phyloP scores from a whole-genome alignment of 2,797 vertebrate genomes.

The Cynodonichthys magdalenae region DNA sequence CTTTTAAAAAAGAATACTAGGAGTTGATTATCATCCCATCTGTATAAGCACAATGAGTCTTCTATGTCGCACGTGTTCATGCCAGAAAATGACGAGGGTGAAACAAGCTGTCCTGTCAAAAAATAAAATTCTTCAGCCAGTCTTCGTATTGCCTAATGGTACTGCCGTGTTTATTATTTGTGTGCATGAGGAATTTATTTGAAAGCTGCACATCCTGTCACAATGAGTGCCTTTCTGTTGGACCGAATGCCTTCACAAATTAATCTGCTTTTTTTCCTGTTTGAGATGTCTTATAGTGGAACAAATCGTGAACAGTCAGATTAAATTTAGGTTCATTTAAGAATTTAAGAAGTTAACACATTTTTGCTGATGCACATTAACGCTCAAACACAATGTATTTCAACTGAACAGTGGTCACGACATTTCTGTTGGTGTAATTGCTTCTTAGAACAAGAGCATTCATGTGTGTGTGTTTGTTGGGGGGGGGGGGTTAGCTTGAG shows the following conservation, averaged over 20 bases:
- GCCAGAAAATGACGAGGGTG: conserved; percentile 63
- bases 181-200: conserved; percentile 62
- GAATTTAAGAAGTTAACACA: conserved; percentile 38
- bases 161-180: conserved; percentile 60
- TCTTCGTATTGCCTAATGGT: conserved; percentile 49
- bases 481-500: neutral
- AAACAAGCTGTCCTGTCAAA: conserved; percentile 72
- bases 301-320: conserved; percentile 35
- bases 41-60: conserved; percentile 60
- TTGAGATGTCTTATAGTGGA: conserved; percentile 51
- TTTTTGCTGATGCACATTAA: conserved; percentile 37
- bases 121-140: conserved; percentile 56
- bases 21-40: conserved; percentile 63
- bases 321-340: conserved; percentile 40
- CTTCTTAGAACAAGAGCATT: conserved; percentile 8
- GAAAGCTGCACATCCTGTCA: conserved; percentile 66
- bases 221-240: conserved; percentile 56
- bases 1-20: conserved; percentile 49
- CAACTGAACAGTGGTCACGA: conserved; percentile 34
- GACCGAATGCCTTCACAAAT: conserved; percentile 54
- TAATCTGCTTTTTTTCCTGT: conserved; percentile 50
- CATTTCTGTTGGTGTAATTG: conserved; percentile 41
- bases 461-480: conserved; percentile 24
- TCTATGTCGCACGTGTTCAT: conserved; percentile 64
- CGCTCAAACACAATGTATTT: conserved; percentile 26